Base-by-base conservation (phyloP, 64 coral and sea anemone species). In the Stylophora pistillata region DNA sequence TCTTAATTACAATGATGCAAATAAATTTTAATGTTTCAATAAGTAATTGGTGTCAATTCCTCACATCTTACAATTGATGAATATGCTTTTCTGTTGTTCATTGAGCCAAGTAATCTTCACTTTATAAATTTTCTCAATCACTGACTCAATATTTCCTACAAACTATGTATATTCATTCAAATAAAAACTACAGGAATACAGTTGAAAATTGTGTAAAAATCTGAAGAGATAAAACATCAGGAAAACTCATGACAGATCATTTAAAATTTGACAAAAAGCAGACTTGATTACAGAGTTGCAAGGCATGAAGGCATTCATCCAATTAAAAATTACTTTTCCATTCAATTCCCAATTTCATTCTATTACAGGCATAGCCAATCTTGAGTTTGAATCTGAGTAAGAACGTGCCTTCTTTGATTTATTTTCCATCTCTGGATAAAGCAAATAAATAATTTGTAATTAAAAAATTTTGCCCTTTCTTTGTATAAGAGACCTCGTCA, bases 371-470 rank as follows among this genome's bases (percentile, higher is more conserved):
- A 28, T 29, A 59, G 30, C 55, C 56, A 59, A 79, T 79, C 23
- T 79, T 59, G 27, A 30, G 77, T 31, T 59, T 79, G 77, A 59
- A 79, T 31, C 77, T 18, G 16, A 26, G 77, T 56, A 25, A 59
- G 53, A 61, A 60, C 31, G 53, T 61, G 59, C 77, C 77, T 32
- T 59, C 32, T 79, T 60, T 59, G 59, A 79, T 55, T 79, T 79
- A 76, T 76, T 68, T 74, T 32, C 15, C 59, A 31, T 9, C n/a
- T 79, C 32, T 31, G 9, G 31, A 59, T 58, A 58, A 58, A 13
- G 47, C 34, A 78, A 79, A 78, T 78, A 78, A 79, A 79, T 79
- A 79, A 59, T 79, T 61, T 79, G 55, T 60, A 27, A 58, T n/a
- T 31, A 18, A 30, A 9, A 79, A 79, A 79, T 30, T 79, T 59